Conservation (phyloP, 2,888 invertebrate species). For the Iphiclides podalirius region DNA sequence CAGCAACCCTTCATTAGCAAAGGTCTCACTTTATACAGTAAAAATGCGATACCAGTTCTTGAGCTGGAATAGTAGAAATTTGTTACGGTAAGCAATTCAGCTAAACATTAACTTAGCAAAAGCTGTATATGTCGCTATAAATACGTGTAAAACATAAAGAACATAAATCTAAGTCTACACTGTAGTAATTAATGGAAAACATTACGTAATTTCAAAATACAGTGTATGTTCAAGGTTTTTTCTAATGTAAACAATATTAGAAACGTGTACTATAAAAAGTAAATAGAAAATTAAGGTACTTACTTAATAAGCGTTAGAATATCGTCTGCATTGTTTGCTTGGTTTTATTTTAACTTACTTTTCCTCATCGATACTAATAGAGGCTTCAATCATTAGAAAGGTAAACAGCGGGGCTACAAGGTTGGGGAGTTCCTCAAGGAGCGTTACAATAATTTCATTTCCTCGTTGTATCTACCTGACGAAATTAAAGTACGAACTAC, state of each 20-base stretch:
- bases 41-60: not conserved
- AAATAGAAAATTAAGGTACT: no score
- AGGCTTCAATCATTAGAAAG: slow-evolving; percentile 53
- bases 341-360: not conserved
- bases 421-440: slow-evolving; percentile 71
- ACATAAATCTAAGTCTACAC: not conserved
- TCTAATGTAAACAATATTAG: no score
- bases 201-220: not conserved
- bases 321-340: no score
- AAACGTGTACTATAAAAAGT: no score
- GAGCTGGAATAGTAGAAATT: not conserved
- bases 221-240: no score
- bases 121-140: slow-evolving; percentile 2
- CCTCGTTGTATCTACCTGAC: slow-evolving; percentile 63
- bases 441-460: slow-evolving; percentile 67
- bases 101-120: slow-evolving; percentile 1
- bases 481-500: slow-evolving; percentile 81
- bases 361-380: slow-evolving; percentile 7
- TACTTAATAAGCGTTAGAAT: no score
- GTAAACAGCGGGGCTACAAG: slow-evolving; percentile 70
- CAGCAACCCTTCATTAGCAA: no score
- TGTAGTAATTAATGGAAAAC: not conserved
- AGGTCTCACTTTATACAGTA: not conserved
- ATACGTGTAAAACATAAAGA: slow-evolving; percentile 3
- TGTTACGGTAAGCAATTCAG: slow-evolving; percentile 5